These are phyloP conservation scores for Hydrolagus colliei DNA, from an alignment of 2,797 vertebrate species.

Conservation along the genomic window DNA sequence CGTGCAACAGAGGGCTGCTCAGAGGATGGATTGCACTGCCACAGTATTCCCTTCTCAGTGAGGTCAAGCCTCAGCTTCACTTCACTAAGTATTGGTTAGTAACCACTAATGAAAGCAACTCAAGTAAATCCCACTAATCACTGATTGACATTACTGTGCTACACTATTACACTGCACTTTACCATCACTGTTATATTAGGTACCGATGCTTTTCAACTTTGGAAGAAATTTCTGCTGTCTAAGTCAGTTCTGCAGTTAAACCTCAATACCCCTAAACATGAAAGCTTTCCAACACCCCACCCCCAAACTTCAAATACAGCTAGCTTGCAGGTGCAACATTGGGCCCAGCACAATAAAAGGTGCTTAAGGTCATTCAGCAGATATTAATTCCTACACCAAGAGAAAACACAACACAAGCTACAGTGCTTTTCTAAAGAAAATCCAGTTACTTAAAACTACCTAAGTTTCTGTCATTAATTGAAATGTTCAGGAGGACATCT, in stretches of 20 bases:
- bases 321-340: too few species aligned
- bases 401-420: too few species aligned
- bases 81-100: slow-evolving; percentile 40
- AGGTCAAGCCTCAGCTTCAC: slow-evolving; percentile 33
- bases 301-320: not conserved
- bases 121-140: slow-evolving; percentile 37
- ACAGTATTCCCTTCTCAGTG: too few species aligned
- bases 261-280: not conserved
- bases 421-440: too few species aligned
- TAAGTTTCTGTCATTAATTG: too few species aligned
- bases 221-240: not conserved
- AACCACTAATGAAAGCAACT: slow-evolving; percentile 38
- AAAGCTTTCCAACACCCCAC: too few species aligned
- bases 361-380: not conserved
- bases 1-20: not conserved
- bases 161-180: slow-evolving; percentile 34
- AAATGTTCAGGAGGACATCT: too few species aligned
- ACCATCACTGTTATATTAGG: slow-evolving; percentile 22
- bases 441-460: too few species aligned
- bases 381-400: too few species aligned
- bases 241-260: not conserved
- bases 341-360: not conserved
- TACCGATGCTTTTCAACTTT: not conserved
- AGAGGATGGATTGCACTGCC: not conserved
- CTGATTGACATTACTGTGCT: slow-evolving; percentile 32